Percentiles rank a stretch among this genome's conserved stretches.
Evolutionary conservation across 1,140 invertebrate genomes (phyloP).

Genomic region (Archivesica marissinica): DNA sequence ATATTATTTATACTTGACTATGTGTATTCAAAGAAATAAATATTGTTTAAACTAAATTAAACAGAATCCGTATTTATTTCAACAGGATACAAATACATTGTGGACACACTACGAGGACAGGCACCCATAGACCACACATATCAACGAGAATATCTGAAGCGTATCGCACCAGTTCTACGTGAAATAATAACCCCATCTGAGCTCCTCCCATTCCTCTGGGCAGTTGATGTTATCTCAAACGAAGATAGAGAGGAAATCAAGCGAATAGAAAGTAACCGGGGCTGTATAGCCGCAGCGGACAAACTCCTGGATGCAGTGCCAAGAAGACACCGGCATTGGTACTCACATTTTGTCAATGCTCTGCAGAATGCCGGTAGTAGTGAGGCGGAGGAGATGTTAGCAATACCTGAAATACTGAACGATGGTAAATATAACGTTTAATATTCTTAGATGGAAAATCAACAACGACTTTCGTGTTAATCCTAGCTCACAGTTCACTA

Average conservation of each 20-base stretch:
- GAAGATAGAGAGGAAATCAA: constrained; percentile 27
- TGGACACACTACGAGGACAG: constrained; percentile 4
- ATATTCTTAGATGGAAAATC: no score
- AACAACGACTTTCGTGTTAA: no score
- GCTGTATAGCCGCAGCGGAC: not conserved
- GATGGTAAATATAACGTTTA: not conserved
- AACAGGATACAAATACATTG: constrained; percentile 18
- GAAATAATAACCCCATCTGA: not conserved
- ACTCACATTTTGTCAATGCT: not conserved
- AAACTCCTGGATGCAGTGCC: constrained; percentile 2
- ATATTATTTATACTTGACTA: no score
- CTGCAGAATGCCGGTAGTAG: not conserved
- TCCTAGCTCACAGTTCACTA: no score
- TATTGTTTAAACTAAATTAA: not conserved
- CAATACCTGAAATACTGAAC: not conserved
- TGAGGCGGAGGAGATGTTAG: not conserved
- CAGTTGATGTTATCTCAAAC: not conserved
- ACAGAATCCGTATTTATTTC: not conserved
- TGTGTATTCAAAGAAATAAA: no score
- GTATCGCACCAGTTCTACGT: not conserved
- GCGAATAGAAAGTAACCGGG: not conserved
- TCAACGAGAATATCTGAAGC: constrained; percentile 17
- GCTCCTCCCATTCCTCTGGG: not conserved
- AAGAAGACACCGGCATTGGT: constrained; percentile 7
- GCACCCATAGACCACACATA: not conserved